Evolutionary conservation across 2,113 vertebrate genomes (phyloP).

Genomic region (Pseudorasbora parva): DNA sequence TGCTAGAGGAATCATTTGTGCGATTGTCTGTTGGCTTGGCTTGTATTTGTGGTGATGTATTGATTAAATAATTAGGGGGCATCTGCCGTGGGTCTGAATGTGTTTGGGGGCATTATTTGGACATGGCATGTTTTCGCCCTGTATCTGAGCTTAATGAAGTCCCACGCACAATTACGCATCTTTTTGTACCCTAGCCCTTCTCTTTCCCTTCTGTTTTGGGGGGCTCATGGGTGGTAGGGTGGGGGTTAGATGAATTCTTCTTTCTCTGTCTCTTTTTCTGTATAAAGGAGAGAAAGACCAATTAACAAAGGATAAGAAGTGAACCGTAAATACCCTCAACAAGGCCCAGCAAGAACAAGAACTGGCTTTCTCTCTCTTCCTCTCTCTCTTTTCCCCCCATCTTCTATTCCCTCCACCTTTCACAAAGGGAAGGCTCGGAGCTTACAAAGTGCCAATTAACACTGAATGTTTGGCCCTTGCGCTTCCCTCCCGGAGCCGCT

Average conservation of each 20-base stretch:
- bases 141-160: conserved; percentile 35
- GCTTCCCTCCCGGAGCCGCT: conserved; percentile 79
- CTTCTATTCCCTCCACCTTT: conserved; percentile 58
- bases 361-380: conserved; percentile 60
- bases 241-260: conserved; percentile 73
- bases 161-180: conserved; percentile 25
- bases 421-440: conserved; percentile 78
- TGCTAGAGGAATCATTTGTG: not conserved
- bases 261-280: conserved; percentile 51
- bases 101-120: not conserved
- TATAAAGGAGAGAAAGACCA: conserved; percentile 73
- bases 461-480: conserved; percentile 81
- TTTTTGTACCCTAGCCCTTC: conserved; percentile 10
- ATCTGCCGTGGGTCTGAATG: conserved; percentile 9
- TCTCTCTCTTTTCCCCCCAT: conserved; percentile 44
- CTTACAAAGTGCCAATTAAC: conserved; percentile 85
- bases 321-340: conserved; percentile 83
- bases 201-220: conserved; percentile 53
- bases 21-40: not conserved
- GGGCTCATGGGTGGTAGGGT: conserved; percentile 70
- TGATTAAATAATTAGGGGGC: conserved; percentile 41
- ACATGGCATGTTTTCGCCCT: conserved; percentile 29
- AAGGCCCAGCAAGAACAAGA: conserved; percentile 80
- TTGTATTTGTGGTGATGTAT: conserved; percentile 12
- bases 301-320: conserved; percentile 84